Base-by-base conservation (phyloP, 2,797 vertebrate species). In the Myotis vivesi region DNA sequence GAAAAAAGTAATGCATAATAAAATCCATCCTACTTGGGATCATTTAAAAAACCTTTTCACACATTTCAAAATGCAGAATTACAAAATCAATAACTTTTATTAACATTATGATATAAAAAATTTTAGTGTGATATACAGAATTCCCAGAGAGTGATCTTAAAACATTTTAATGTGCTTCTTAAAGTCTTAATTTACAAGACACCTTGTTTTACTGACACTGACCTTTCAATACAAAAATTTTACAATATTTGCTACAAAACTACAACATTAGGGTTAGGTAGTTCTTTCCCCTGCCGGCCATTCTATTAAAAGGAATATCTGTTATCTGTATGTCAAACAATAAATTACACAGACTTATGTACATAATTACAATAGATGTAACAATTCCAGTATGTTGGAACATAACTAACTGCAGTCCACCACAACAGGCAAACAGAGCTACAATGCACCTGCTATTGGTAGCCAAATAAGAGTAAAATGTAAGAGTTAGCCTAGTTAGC, bases 301-400 rank as follows among this genome's bases (percentile, higher is more conserved):
- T 85, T 96, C 28, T 83, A 23, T 53, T 76, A 64, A 0, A 36
- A 97, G 96, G 85, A 87, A 79, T 5, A 25, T 90, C 94, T 90
- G 36, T n/a, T 6, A 93, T 95, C 92, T 95, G 86, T 96, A 92
- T 72, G 91, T 96, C 90, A 64, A 33, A 89, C 68, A 98, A 98
- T 99, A 99, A 99, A 98, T 99, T 99, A 99, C 98, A 98, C 85
- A 97, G 98, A 97, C n/a, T 98, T 98, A 98, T 99, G 98, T 99
- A 99, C 99, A 99, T 98, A 99, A 98, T 99, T 99, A 99, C 99
- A 99, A 96, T 5, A 89, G 51, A 83, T 73, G 69, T 88, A 12
- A 92, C 92, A 95, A 30, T 73, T 92, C 53, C 80, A 88, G 79
- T 82, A 95, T 38, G 93, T 51, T 69, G 91, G 90, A 88, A 83